Base-by-base conservation (phyloP, 1,140 invertebrate species). In the Ceratitis capitata region DNA sequence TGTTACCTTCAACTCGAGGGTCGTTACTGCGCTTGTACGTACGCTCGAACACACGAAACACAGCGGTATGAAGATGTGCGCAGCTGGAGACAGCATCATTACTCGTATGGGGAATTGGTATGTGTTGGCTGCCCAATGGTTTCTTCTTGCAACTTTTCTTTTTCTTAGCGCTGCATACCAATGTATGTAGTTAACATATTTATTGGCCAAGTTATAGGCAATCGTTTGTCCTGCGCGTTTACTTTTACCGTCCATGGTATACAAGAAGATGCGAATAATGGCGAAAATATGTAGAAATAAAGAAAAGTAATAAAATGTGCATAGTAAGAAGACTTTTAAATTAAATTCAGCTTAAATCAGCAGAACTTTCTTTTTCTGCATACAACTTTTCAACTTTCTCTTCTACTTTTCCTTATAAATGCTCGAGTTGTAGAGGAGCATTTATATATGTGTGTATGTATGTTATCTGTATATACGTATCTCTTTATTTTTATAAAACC, bases 291-390 rank as follows among this genome's bases (percentile, higher is more conserved):
- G 51, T 56, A 56, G 51, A 23, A 69, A 69, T 69, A 69, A n/a
- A 69, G 64, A 69, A 42, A 69, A 69, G 14, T 39, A 69, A 69
- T 69, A 39, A 69, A 69, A 69, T 69, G 32, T 69, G 5, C 5
- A 12, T 35, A 39, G 19, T 1, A 42, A 69, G 51, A 69, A 69
- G 39, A 35, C 39, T 69, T 12, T 39, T 39, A 69, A 69, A 69
- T 69, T 69, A 69, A 69, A 69, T 69, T 69, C 64, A 69, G 64
- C 64, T 69, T 69, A 69, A 69, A 69, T 69, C 64, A 69, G 64
- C 32, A 69, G 39, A 39, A 69, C 64, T 39, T 69, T 69, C 35
- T 69, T 69, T 69, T n/a, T 39, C 35, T 39, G 29, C 64, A 69
- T 35, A 39, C 64, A 69, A 69, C 32, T 69, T 69, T 69, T 32